These are phyloP conservation scores for Acrocephalus scirpaceus DNA, from an alignment of 2,797 vertebrate genomes.

Conservation along the genomic window DNA sequence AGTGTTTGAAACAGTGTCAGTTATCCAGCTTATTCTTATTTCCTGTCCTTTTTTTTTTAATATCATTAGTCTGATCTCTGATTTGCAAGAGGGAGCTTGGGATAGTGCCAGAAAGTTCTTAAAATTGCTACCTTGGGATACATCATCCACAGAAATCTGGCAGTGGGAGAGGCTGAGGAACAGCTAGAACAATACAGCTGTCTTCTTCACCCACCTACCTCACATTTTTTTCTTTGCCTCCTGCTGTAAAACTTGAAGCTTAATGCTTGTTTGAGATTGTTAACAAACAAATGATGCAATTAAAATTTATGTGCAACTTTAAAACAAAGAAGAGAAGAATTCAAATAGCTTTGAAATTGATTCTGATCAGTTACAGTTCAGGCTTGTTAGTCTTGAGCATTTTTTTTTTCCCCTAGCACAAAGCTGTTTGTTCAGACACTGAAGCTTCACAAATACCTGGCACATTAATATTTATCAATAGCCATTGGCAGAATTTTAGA, in stretches of 20 bases:
- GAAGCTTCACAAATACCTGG: not conserved
- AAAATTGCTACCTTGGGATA: constrained; percentile 77
- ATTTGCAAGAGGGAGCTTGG: constrained; percentile 48
- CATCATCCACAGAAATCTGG: constrained; percentile 71
- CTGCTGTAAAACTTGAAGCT: constrained; percentile 20
- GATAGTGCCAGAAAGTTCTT: constrained; percentile 50
- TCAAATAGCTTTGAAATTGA: not conserved
- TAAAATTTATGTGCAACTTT: not conserved
- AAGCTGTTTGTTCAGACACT: not conserved
- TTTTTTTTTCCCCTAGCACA: not conserved
- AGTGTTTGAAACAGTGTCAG: not conserved
- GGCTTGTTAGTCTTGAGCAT: not conserved
- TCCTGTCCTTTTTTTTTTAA: not conserved
- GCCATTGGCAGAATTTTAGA: not conserved
- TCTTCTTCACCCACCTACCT: constrained; percentile 58
- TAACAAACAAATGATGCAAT: constrained; percentile 23
- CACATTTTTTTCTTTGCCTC: constrained; percentile 1
- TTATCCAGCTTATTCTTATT: constrained; percentile 30
- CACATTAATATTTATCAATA: not conserved
- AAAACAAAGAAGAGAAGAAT: not conserved
- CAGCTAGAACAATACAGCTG: constrained; percentile 75
- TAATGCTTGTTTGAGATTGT: not conserved
- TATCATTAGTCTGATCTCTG: constrained; percentile 33
- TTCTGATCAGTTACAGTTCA: not conserved
- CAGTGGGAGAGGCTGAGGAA: constrained; percentile 66